These are phyloP conservation scores for Chaetodon auriga DNA, from an alignment of 2,113 vertebrate species.

Conservation along the genomic window DNA sequence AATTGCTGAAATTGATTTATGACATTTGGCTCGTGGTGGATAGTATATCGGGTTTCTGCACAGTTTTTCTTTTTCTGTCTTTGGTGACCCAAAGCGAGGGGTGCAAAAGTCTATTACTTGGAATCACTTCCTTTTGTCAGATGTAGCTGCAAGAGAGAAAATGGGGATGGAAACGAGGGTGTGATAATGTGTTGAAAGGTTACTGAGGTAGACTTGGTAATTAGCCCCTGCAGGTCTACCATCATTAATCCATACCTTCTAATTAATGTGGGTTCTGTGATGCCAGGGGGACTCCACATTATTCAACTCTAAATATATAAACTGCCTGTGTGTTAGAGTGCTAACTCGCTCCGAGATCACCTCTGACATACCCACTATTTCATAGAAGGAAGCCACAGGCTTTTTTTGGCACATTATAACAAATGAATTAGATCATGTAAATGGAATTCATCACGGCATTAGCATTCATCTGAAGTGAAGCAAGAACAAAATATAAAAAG, in stretches of 20 bases:
- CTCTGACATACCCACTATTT: constrained; percentile 68
- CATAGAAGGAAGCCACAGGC: constrained; percentile 58
- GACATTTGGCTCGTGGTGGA: constrained; percentile 18
- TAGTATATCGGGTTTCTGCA: constrained; percentile 13
- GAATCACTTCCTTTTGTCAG: constrained; percentile 65
- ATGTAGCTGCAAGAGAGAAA: constrained; percentile 43
- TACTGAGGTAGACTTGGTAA: constrained; percentile 82
- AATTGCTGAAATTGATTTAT: constrained; percentile 40
- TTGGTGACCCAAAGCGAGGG: constrained; percentile 8
- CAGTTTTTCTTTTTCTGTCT: constrained; percentile 11
- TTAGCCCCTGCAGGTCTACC: constrained; percentile 83
- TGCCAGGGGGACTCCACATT: constrained; percentile 79
- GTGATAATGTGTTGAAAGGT: constrained; percentile 82
- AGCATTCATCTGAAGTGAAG: constrained; percentile 33
- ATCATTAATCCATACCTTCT: constrained; percentile 85
- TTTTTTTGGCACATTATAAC: constrained; percentile 70
- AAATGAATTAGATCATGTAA: constrained; percentile 78
- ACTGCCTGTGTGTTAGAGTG: constrained; percentile 50
- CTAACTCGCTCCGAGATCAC: constrained; percentile 65
- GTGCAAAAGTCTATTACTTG: constrained; percentile 31
- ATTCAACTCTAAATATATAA: constrained; percentile 80
- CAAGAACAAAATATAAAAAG: constrained; percentile 3
- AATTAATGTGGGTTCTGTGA: constrained; percentile 80
- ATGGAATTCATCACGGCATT: constrained; percentile 39
- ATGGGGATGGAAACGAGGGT: constrained; percentile 55